Conservation (phyloP, 2,113 vertebrate genomes). For the Ranitomeya variabilis region DNA sequence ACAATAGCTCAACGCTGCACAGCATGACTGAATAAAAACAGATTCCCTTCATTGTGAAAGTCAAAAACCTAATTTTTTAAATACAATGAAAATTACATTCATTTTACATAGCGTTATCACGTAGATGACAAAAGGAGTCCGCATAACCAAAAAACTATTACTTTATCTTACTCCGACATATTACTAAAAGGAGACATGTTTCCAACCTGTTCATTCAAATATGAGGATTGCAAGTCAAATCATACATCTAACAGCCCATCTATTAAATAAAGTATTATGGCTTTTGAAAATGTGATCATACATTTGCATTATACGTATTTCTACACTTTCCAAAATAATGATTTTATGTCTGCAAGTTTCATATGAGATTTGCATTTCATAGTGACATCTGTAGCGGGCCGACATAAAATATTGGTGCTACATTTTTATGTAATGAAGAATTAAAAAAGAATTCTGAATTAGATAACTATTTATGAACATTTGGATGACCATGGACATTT, state of each 20-base stretch:
- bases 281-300: not conserved
- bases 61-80: conserved; percentile 22
- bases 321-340: too few species aligned
- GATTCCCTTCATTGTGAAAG: not conserved
- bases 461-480: not conserved
- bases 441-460: not conserved
- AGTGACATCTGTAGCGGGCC: not conserved
- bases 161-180: not conserved
- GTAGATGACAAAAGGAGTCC: not conserved
- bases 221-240: not conserved
- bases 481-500: too few species aligned
- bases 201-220: not conserved
- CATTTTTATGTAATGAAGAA: not conserved
- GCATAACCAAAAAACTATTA: not conserved
- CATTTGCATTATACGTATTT: not conserved
- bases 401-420: not conserved
- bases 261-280: not conserved
- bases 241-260: not conserved
- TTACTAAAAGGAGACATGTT: not conserved
- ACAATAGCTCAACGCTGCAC: conserved; percentile 40
- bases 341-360: not conserved
- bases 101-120: not conserved
- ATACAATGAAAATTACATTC: conserved; percentile 2
- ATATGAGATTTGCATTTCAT: not conserved
- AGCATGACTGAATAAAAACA: conserved; percentile 41